phyloP scores from a whole-genome alignment of 2,113 vertebrate species.

The Zonotrichia leucophrys region DNA sequence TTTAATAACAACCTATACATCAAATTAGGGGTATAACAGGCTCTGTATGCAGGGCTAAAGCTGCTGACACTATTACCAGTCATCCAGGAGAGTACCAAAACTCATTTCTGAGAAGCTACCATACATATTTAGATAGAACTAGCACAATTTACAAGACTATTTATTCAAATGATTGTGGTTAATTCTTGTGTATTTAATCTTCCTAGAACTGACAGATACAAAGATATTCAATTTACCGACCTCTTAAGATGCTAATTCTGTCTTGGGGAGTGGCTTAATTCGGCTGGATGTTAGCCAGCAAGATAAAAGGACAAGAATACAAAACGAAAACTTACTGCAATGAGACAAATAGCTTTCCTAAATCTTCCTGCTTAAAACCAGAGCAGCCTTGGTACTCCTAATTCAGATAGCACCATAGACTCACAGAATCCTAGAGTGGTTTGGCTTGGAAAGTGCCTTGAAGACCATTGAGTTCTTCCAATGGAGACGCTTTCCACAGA shows the following conservation, averaged over 20 bases:
- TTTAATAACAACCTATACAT: not conserved
- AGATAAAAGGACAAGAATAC: not conserved
- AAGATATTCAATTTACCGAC: not conserved
- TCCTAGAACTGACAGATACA: not conserved
- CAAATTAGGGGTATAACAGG: not conserved
- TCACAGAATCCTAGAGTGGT: not conserved
- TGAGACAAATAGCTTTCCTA: not conserved
- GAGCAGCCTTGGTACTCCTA: not conserved
- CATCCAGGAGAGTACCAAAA: not conserved
- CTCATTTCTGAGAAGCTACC: not conserved
- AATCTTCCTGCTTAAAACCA: not conserved
- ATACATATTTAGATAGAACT: not conserved
- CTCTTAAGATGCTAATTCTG: not conserved
- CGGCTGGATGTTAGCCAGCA: not conserved
- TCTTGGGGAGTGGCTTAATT: not conserved
- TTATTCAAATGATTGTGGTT: not conserved
- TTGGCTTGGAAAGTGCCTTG: not conserved
- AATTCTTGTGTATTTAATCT: not conserved
- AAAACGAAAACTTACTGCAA: not conserved
- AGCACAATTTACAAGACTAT: not conserved
- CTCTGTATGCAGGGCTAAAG: not conserved
- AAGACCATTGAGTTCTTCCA: rapidly evolving
- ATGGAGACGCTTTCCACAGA: too few relatives aligned
- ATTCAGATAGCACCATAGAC: too few relatives aligned
- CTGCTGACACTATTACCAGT: too few relatives aligned